Base-by-base conservation (phyloP, 2,888 invertebrate species). In the Chloroclystis v-ata region DNA sequence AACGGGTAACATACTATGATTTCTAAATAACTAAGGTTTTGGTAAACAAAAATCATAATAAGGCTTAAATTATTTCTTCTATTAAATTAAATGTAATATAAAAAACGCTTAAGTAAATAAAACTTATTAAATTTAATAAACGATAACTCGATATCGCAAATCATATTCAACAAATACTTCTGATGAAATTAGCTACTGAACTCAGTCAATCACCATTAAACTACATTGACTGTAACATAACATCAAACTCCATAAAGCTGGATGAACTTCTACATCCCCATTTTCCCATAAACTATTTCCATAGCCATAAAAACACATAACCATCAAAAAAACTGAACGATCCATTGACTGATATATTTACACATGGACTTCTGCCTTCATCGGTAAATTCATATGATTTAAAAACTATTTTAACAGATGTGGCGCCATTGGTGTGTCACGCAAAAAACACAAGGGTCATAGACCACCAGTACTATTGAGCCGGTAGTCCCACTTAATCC, bases 381-480 rank as follows among this genome's bases (percentile, higher is more conserved):
- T 43, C 52, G 39, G 46, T 52, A 52, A 46, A 52, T 49, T 42
- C 33, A 48, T 35, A 9, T 37, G 44, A 43, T 43, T 54, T 48
- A 51, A 54, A 58, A 56, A 54, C 55, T 59, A 49, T 64, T 60
- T 59, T 60, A 67, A 72, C 80, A 82, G 78, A 80, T 81, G 81
- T 67, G 61, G 54, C 54, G 59, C 71, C 68, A 78, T 79, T 69
- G 59, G 70, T 67, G 75, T 80, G 81, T 74, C 72, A 56, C 47
- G 63, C 71, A 75, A 80, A 79, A 82, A 83, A 78, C 60, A 61
- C 58, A 69, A 65, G 75, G 76, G 73, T 67, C 68, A 60, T 60
- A 65, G 86, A 85, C 87, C 87, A 87, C 87, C 85, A 75, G 67
- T 69, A 65, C 67, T 60, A 74, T 67, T 76, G 73, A 79, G 75